These are phyloP conservation scores for Hedychridium roseum DNA, from an alignment of 2,888 invertebrate species.

Conservation along the genomic window DNA sequence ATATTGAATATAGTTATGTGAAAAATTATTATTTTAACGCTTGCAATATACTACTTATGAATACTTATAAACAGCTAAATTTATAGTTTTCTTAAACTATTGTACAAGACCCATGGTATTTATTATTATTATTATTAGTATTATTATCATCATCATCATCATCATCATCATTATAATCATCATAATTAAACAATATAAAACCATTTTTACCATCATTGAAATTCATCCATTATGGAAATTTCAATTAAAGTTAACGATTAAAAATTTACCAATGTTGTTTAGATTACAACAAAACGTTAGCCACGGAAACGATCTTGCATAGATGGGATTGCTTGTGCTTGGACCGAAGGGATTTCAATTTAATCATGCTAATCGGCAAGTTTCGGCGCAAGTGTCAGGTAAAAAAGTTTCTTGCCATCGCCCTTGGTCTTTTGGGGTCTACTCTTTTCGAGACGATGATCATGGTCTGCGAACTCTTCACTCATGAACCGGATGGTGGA, in stretches of 20 bases:
- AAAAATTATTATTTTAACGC: no score
- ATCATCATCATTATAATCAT: no score
- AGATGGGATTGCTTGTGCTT: constrained; percentile 75
- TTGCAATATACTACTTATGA: no score
- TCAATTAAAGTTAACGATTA: background rate
- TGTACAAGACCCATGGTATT: no score
- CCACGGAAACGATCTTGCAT: constrained; percentile 61
- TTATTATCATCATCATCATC: no score
- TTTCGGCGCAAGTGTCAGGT: constrained; percentile 75
- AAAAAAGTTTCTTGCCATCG: constrained; percentile 78
- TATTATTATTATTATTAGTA: no score
- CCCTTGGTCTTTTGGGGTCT: constrained; percentile 75
- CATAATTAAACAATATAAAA: no score
- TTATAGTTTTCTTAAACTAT: no score
- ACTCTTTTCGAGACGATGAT: constrained; percentile 81
- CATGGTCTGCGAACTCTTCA: constrained; percentile 80
- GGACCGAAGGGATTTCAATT: constrained; percentile 70
- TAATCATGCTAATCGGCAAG: constrained; percentile 76
- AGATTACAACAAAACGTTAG: constrained; percentile 56
- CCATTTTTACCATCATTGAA: no score
- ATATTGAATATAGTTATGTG: no score
- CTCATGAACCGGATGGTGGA: constrained; percentile 85
- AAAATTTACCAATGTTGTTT: constrained; percentile 5
- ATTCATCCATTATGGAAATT: no score
- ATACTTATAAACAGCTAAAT: no score